Percentiles rank a stretch among this genome's conserved stretches.
These are phyloP conservation scores for Diglossa cyanea DNA, from an alignment of 2,797 vertebrate genomes.

Conservation along the genomic window DNA sequence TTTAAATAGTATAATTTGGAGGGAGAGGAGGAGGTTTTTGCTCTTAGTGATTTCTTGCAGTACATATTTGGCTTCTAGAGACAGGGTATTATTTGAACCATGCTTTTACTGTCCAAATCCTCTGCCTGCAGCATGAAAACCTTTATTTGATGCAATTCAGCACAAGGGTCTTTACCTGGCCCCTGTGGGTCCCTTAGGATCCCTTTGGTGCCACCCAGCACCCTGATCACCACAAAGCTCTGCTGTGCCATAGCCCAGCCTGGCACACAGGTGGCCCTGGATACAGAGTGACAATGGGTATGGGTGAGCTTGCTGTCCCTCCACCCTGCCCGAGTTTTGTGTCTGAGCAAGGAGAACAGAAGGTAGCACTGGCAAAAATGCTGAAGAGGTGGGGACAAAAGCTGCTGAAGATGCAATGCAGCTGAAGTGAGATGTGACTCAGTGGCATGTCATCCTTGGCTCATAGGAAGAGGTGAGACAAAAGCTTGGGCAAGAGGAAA, in stretches of 20 bases:
- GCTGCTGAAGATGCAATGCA: not conserved
- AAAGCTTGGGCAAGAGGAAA: not conserved
- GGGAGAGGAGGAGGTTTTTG: not conserved
- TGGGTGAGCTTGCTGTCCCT: fast-evolving
- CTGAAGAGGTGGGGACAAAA: not conserved
- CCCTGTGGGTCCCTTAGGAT: not conserved
- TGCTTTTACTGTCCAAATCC: not conserved
- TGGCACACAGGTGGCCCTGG: not conserved
- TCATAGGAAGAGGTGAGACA: not conserved
- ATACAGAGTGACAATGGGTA: not conserved
- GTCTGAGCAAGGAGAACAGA: not conserved
- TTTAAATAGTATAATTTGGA: not conserved
- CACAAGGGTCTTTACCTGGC: not conserved
- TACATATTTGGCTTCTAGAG: not conserved
- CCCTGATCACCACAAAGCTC: not conserved
- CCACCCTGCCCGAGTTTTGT: not conserved
- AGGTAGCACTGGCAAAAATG: not conserved
- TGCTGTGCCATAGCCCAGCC: not conserved
- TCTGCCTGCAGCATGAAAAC: not conserved
- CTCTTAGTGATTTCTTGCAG: not conserved
- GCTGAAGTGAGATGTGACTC: not conserved
- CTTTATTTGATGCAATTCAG: not conserved
- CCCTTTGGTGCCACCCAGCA: not conserved
- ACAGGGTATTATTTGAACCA: not conserved
- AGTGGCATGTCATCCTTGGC: not conserved